Evolutionary conservation across 2,113 vertebrate genomes (phyloP).

Genomic region (Actenoides hombroni): DNA sequence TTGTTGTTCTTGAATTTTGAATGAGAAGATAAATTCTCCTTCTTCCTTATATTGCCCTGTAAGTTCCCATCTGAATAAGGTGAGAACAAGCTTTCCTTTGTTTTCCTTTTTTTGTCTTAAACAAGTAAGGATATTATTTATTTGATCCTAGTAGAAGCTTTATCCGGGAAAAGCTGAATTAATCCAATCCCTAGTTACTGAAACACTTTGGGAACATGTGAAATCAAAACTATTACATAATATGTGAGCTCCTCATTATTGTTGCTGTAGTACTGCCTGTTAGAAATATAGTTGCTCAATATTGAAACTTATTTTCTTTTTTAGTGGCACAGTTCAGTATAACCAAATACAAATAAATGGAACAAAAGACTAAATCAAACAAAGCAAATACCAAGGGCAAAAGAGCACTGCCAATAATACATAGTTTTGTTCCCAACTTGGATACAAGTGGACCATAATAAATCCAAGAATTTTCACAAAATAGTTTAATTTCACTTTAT

Average conservation of each 20-base stretch:
- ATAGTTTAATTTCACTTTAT: not conserved
- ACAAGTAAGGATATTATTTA: not conserved
- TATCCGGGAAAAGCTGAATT: not conserved
- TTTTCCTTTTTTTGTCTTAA: not conserved
- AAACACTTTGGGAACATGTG: not conserved
- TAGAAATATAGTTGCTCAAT: not conserved
- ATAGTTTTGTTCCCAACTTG: not conserved
- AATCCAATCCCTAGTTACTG: not conserved
- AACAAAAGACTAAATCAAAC: not conserved
- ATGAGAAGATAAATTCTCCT: not conserved
- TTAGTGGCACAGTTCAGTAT: not conserved
- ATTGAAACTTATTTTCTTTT: not conserved
- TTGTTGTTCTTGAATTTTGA: not conserved
- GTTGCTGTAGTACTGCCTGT: not conserved
- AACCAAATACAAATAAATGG: not conserved
- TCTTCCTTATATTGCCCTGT: not conserved
- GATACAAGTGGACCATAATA: not conserved
- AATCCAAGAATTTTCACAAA: not conserved
- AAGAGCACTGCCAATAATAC: accelerated
- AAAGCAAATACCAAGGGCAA: not conserved
- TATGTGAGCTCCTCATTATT: not conserved
- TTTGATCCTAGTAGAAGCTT: not conserved
- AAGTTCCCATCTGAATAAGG: not conserved
- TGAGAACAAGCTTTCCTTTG: not conserved
- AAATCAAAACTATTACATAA: not conserved